Percentiles rank a stretch among this genome's conserved stretches.
Evolutionary conservation across 2,797 vertebrate genomes (phyloP).

Genomic region (Thripadectes ignobilis): DNA sequence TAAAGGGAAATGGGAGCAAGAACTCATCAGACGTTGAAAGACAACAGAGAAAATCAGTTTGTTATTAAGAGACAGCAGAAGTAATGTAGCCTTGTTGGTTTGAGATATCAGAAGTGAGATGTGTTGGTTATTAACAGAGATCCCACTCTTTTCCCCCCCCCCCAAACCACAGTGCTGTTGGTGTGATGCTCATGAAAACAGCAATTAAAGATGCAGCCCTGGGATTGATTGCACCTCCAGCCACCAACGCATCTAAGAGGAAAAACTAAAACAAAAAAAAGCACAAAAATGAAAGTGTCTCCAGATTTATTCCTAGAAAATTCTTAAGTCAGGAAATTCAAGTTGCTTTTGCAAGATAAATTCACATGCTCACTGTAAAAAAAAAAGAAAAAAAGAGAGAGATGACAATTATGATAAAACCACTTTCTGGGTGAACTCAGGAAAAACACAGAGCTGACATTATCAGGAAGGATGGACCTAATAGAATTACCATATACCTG

Average conservation of each 20-base stretch:
- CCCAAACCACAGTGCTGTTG: neutral
- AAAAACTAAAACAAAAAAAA: neutral
- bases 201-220: conserved; percentile 14
- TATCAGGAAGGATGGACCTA: neutral
- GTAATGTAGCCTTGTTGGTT: neutral
- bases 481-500: neutral
- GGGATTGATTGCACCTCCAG: neutral
- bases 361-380: neutral
- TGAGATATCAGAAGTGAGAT: rapidly evolving
- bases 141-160: neutral
- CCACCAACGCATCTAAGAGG: neutral
- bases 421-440: neutral
- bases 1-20: neutral
- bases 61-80: neutral
- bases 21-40: neutral
- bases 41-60: conserved; percentile 4
- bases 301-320: neutral
- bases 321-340: neutral
- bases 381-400: no score
- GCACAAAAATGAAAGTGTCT: neutral
- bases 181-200: neutral
- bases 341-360: neutral
- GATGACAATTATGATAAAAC: neutral
- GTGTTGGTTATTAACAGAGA: neutral
- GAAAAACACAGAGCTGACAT: neutral